Base-by-base conservation (phyloP, 92 coral and sea anemone genomes). In the Siderastrea siderea region DNA sequence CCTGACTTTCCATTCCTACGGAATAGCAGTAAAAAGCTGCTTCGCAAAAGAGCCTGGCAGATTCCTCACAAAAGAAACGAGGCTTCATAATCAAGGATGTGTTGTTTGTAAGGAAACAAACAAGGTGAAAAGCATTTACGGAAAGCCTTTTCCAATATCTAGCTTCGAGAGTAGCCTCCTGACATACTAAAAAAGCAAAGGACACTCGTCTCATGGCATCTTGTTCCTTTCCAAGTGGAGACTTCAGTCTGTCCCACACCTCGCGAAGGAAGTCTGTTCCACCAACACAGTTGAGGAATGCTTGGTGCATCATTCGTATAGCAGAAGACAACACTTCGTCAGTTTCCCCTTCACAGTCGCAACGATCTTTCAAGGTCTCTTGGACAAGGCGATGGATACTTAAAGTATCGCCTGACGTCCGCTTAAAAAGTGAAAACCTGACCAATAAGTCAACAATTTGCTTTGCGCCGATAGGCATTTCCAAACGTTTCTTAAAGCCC, bases 301-400 rank as follows among this genome's bases (percentile, higher is more conserved):
- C 74, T 38, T 11, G 57, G 51, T 85, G 70, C 70, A 85, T 9
- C 89, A 85, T 85, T 76, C 89, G 26, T 55, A 85, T 6, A 19
- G 74, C 68, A 9, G 70, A 75, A 44, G 8, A 38, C 9, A 85
- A 44, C 16, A 77, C 54, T 7, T 69, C 75, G 1, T 76, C 84
- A 59, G 58, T 67, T 61, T 71, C 49, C 16, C 75, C 68, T 10
- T 60, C 79, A 15, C n/a, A 14, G 57, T 3, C 16, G 7, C 57
- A 80, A 13, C 66, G 77, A 26, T 81, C 71, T 49, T 43, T 19
- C 50, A 86, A 63, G 16, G 58, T 72, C 60, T 86, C 75, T 59
- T 86, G 89, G 51, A 86, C 89, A 47, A 86, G 89, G 19, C 84
- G 78, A 26, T 85, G 89, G 11, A 85, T 80, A 14, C 44, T 61